phyloP scores from a whole-genome alignment of 1,140 invertebrate genomes.

The Brachionus angularis region DNA sequence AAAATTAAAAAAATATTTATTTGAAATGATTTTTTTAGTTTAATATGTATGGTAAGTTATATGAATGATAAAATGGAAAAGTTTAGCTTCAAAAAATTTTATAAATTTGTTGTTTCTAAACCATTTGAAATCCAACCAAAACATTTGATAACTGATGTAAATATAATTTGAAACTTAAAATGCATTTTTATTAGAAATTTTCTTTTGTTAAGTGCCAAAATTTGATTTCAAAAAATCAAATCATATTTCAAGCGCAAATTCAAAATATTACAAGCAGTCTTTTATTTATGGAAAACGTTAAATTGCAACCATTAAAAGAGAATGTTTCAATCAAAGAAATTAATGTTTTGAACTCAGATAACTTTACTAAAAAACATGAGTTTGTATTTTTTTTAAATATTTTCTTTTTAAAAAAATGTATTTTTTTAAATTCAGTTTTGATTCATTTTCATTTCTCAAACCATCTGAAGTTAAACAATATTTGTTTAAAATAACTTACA shows the following conservation, averaged over 20 bases:
- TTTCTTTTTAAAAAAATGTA: too few species aligned
- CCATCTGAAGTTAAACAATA: slow-evolving; percentile 28
- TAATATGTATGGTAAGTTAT: slow-evolving; percentile 40
- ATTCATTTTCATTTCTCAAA: neutral
- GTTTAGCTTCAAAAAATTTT: slow-evolving; percentile 42
- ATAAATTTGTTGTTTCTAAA: slow-evolving; percentile 24
- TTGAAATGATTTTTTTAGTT: neutral
- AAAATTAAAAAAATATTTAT: neutral
- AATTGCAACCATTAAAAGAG: neutral
- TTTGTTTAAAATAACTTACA: slow-evolving; percentile 4
- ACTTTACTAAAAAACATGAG: neutral
- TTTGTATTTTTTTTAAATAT: too few species aligned
- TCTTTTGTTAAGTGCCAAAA: neutral
- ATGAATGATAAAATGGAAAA: slow-evolving; percentile 10
- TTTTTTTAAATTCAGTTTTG: neutral
- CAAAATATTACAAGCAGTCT: slow-evolving; percentile 30
- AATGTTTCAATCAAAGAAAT: neutral
- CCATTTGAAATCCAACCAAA: slow-evolving; percentile 35
- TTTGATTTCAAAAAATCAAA: neutral
- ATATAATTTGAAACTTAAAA: neutral
- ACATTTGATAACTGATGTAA: slow-evolving; percentile 1
- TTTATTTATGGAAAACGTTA: slow-evolving; percentile 33
- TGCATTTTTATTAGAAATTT: neutral
- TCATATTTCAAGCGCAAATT: slow-evolving; percentile 35
- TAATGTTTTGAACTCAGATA: neutral